Evolutionary conservation across 2,797 vertebrate genomes (phyloP).

Genomic region (Trachops cirrhosus): DNA sequence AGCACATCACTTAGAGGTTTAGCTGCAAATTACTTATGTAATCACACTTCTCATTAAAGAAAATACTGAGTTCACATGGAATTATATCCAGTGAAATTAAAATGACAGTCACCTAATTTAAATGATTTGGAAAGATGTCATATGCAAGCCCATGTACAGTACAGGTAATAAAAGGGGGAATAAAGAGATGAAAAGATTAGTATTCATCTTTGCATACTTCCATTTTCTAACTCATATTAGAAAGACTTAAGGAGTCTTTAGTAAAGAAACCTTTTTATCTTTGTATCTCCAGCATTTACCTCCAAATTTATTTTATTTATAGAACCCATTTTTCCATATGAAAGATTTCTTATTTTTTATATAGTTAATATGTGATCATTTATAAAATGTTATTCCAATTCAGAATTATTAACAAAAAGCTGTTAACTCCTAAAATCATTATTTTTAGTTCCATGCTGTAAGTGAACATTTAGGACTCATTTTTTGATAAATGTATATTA

Average conservation of each 20-base stretch:
- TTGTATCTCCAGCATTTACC: not conserved
- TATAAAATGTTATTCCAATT: conserved; percentile 26
- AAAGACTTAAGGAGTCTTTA: not conserved
- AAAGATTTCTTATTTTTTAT: not conserved
- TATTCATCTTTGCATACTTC: not conserved
- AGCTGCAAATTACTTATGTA: not conserved
- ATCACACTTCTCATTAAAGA: not conserved
- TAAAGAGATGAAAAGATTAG: not conserved
- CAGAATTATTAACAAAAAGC: not conserved
- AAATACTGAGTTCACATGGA: not conserved
- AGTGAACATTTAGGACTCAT: not conserved
- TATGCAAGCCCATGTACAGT: not conserved
- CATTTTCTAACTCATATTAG: not conserved
- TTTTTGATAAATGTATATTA: conserved; percentile 9
- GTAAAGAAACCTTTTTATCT: conserved; percentile 18
- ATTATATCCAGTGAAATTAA: not conserved
- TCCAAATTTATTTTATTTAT: conserved; percentile 20
- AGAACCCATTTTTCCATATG: not conserved
- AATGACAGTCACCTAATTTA: not conserved
- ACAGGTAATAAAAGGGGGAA: not conserved
- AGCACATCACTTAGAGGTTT: conserved; percentile 23
- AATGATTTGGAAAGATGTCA: not conserved
- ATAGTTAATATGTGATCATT: not conserved
- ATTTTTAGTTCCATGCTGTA: not conserved
- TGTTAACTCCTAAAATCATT: not conserved